Conservation (phyloP, 2,797 vertebrate genomes). For the Paguma larvata region DNA sequence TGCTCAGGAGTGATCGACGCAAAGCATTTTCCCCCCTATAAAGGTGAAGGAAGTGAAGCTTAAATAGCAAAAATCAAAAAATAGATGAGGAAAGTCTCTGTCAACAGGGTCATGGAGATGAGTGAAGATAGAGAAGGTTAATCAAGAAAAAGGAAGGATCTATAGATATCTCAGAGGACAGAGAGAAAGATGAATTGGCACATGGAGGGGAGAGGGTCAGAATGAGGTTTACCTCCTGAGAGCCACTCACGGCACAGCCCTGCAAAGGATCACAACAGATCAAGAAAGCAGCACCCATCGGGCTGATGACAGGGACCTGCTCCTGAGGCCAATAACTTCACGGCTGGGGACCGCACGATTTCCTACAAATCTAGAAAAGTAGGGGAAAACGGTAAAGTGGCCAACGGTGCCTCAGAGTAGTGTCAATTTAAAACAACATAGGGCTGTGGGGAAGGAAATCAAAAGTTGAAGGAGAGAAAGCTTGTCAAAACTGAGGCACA, state of each 20-base stretch:
- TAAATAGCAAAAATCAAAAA: slow-evolving; percentile 64
- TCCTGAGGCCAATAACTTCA: not conserved
- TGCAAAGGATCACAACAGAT: not conserved
- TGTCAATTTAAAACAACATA: not conserved
- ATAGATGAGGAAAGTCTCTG: slow-evolving; percentile 4
- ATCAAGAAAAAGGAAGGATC: not conserved
- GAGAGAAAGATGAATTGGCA: not conserved
- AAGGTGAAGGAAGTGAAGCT: slow-evolving; percentile 43
- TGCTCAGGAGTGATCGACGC: slow-evolving; percentile 35
- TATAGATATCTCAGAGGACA: not conserved
- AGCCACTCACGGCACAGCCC: not conserved
- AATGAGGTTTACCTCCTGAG: not conserved
- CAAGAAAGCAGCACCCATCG: not conserved
- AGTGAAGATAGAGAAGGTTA: not conserved
- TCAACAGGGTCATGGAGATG: not conserved
- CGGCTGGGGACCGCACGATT: not conserved
- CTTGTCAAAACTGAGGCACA: not conserved
- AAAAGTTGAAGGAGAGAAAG: not conserved
- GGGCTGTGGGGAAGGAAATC: not conserved
- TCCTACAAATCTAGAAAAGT: not conserved
- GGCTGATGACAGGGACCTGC: not conserved
- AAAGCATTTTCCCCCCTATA: not conserved
- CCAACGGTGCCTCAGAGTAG: not conserved
- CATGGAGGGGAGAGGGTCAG: not conserved
- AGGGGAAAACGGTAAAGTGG: not conserved